A percentile compares a stretch with the other conserved stretches of the same genome.
These are phyloP conservation scores for Synergus umbraculus DNA, from an alignment of 2,888 invertebrate genomes.

Conservation along the genomic window DNA sequence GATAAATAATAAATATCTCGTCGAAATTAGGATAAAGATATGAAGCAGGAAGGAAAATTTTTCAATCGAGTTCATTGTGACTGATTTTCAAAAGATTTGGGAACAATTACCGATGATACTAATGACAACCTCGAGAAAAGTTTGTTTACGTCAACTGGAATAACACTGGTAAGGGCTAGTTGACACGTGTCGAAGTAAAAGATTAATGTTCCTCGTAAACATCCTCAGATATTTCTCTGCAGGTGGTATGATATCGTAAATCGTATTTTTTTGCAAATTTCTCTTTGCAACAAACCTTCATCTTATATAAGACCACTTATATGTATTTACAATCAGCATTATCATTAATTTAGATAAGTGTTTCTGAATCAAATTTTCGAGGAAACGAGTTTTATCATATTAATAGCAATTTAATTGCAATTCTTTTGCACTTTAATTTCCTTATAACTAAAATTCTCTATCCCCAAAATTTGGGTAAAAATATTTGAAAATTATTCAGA, in stretches of 20 bases:
- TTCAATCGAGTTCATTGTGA: neutral
- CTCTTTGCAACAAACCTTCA: neutral
- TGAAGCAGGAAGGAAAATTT: neutral
- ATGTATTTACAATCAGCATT: neutral
- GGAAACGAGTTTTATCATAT: neutral
- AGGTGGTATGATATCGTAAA: slow-evolving; percentile 8
- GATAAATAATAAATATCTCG: no score
- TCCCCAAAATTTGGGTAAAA: neutral
- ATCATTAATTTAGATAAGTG: neutral
- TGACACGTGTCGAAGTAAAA: slow-evolving; percentile 6
- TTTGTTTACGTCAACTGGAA: slow-evolving; percentile 23
- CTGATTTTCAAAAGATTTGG: neutral
- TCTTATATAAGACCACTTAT: neutral
- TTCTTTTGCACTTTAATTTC: neutral
- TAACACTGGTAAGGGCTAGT: slow-evolving; percentile 19
- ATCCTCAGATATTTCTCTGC: neutral
- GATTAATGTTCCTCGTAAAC: slow-evolving; percentile 25
- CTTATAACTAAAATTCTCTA: neutral
- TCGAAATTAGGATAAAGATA: neutral
- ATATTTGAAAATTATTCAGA: neutral
- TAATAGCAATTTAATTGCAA: neutral
- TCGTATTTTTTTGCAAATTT: neutral
- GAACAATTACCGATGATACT: slow-evolving; percentile 15
- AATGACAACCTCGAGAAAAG: slow-evolving; percentile 15
- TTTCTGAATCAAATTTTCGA: neutral